Percentiles rank a stretch among this genome's conserved stretches.
Conservation (phyloP, 1,140 invertebrate genomes). For the Drosophila eugracilis region DNA sequence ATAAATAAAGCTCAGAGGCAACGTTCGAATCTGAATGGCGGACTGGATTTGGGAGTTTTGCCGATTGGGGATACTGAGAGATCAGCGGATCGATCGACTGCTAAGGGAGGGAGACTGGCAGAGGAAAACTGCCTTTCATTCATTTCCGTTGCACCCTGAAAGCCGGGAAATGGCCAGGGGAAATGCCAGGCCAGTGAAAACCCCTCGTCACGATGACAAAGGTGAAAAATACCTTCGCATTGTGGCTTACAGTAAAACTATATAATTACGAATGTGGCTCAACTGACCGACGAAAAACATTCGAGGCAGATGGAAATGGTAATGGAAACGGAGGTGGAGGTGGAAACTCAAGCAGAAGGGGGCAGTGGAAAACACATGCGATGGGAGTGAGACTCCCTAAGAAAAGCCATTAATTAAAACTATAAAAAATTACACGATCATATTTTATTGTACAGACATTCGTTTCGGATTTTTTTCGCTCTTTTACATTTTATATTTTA, state of each 20-base stretch:
- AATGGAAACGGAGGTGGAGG: too few relatives aligned
- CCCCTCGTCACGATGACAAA: conserved; percentile 40
- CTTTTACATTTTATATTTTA: conserved; percentile 63
- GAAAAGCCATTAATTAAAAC: conserved; percentile 82
- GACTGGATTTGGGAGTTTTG: too few relatives aligned
- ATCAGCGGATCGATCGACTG: background rate
- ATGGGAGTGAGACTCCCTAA: conserved; percentile 39
- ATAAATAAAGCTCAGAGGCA: conserved; percentile 60
- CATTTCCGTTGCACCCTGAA: conserved; percentile 31
- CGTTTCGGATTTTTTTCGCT: conserved; percentile 50
- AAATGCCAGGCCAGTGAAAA: conserved; percentile 16
- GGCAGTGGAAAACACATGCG: conserved; percentile 35
- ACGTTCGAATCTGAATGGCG: conserved; percentile 32
- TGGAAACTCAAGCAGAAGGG: too few relatives aligned
- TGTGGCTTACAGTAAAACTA: conserved; percentile 39
- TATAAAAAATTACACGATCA: conserved; percentile 74
- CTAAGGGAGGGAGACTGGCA: conserved; percentile 10
- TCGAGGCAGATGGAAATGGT: conserved; percentile 47
- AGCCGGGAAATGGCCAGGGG: conserved; percentile 9
- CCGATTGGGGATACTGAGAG: too few relatives aligned
- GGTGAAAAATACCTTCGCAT: conserved; percentile 36
- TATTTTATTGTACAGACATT: conserved; percentile 47
- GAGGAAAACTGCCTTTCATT: conserved; percentile 38
- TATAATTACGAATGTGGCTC: conserved; percentile 49
- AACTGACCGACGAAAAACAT: conserved; percentile 46